Conservation (phyloP, 2,113 vertebrate genomes). For the Hoplias malabaricus region DNA sequence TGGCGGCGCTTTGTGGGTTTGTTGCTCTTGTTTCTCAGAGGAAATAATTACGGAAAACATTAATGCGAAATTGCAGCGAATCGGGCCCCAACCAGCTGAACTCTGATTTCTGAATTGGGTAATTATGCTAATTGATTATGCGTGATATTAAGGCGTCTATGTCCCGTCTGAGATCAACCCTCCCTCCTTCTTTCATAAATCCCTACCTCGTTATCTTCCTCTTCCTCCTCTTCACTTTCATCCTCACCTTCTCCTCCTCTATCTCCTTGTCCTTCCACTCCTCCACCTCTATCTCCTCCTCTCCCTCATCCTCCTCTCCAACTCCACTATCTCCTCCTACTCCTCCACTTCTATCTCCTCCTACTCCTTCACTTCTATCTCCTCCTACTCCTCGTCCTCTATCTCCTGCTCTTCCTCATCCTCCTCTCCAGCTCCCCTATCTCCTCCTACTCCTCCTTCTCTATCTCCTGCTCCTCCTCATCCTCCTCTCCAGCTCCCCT, state of each 20-base stretch:
- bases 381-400: too few relatives aligned
- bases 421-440: too few relatives aligned
- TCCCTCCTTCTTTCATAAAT: neutral
- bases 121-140: slow-evolving; percentile 43
- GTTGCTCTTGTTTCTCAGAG: slow-evolving; percentile 42
- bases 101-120: slow-evolving; percentile 54
- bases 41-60: slow-evolving; percentile 41
- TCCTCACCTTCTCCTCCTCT: too few relatives aligned
- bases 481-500: too few relatives aligned
- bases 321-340: too few relatives aligned
- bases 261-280: neutral
- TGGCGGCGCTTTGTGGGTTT: slow-evolving; percentile 66
- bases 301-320: neutral
- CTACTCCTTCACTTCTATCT: too few relatives aligned
- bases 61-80: slow-evolving; percentile 40
- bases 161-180: neutral
- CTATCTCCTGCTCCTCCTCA: too few relatives aligned
- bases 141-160: slow-evolving; percentile 1
- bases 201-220: too few relatives aligned
- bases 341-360: too few relatives aligned
- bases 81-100: slow-evolving; percentile 32
- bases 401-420: too few relatives aligned
- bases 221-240: too few relatives aligned
- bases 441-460: too few relatives aligned
- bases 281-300: neutral